Percentiles rank a stretch among this genome's conserved stretches.
Conservation (phyloP, 2,113 vertebrate genomes). For the Oreochromis aureus region DNA sequence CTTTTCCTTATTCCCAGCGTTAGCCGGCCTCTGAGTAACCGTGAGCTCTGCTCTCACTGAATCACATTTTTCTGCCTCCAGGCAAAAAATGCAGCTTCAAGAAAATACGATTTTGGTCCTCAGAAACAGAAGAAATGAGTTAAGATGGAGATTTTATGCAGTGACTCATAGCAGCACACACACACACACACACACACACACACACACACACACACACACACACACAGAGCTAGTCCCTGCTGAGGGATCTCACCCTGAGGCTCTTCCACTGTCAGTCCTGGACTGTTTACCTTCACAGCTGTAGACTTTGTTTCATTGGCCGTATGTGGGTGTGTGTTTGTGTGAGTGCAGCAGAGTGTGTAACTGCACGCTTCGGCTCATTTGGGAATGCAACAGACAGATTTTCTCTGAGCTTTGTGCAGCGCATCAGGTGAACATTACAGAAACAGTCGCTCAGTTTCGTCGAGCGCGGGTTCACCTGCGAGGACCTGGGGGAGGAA, state of each 20-base stretch:
- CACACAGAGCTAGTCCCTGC: not conserved
- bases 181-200: not conserved
- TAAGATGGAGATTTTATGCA: conserved; percentile 31
- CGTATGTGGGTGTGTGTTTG: not conserved
- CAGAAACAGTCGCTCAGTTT: not conserved
- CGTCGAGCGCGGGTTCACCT: not conserved
- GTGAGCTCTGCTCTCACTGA: not conserved
- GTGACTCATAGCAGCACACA: not conserved
- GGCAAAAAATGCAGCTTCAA: not conserved
- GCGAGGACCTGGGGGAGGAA: not conserved
- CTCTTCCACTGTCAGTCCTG: not conserved
- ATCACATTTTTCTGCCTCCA: not conserved
- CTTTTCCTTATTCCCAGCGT: not conserved
- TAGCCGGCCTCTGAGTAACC: not conserved
- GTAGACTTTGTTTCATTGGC: not conserved
- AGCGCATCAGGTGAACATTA: not conserved
- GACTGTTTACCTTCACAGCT: conserved; percentile 3
- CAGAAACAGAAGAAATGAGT: not conserved
- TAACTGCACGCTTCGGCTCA: not conserved
- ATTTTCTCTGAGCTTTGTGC: not conserved
- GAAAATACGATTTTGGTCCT: not conserved
- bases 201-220: not conserved
- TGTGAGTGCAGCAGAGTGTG: not conserved
- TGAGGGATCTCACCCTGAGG: not conserved
- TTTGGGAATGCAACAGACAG: not conserved